These are phyloP conservation scores for Bolborhynchus lineola DNA, from an alignment of 2,113 vertebrate genomes.

Conservation along the genomic window DNA sequence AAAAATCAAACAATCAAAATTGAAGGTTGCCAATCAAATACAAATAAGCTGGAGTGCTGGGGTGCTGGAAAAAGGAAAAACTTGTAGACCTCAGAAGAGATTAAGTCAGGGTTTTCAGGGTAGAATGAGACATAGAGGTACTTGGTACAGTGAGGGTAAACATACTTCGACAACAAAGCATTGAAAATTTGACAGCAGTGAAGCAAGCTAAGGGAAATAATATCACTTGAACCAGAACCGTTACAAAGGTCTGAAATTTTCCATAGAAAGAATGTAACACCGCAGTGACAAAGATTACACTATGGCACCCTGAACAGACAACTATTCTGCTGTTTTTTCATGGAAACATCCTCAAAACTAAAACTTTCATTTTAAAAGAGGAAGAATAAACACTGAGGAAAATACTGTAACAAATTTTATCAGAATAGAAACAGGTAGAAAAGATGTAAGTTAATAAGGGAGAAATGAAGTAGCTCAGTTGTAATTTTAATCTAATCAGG, in stretches of 20 bases:
- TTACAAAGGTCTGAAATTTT: not conserved
- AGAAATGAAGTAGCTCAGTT: not conserved
- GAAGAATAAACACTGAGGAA: not conserved
- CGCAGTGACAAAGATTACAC: not conserved
- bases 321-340: not conserved
- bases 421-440: not conserved
- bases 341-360: not conserved
- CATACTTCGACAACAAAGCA: not conserved
- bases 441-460: not conserved
- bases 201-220: not conserved
- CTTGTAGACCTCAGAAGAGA: not conserved
- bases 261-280: not conserved
- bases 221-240: not conserved
- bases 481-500: not conserved
- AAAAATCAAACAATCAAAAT: not conserved
- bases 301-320: not conserved
- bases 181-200: not conserved
- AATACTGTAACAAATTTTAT: not conserved
- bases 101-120: not conserved
- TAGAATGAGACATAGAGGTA: not conserved
- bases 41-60: not conserved
- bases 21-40: constrained; percentile 18
- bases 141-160: not conserved
- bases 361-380: not conserved
- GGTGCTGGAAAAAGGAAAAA: not conserved